Evolutionary conservation across 2,113 vertebrate genomes (phyloP).

Genomic region (Pipa parva): DNA sequence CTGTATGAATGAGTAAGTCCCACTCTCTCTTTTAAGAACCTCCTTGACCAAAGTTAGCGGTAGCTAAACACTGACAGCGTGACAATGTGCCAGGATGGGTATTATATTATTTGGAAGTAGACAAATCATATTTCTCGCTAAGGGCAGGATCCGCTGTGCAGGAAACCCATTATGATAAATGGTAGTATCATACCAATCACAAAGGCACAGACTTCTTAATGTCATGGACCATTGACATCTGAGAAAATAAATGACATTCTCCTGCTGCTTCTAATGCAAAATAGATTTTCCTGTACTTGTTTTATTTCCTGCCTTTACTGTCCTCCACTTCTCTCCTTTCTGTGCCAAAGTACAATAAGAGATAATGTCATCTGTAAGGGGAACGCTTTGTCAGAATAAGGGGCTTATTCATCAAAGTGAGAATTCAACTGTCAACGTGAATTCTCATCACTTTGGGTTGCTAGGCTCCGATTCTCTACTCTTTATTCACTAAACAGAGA

Average conservation of each 20-base stretch:
- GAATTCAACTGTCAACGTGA: too few species aligned
- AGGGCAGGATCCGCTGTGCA: not conserved
- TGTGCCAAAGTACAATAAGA: not conserved
- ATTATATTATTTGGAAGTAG: constrained; percentile 24
- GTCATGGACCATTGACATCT: constrained; percentile 30
- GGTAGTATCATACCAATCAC: constrained; percentile 18
- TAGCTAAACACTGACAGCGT: constrained; percentile 6
- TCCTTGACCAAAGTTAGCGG: too few species aligned
- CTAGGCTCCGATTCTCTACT: too few species aligned
- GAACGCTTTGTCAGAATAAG: too few species aligned
- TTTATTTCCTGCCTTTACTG: not conserved
- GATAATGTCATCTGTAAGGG: too few species aligned
- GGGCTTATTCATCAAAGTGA: too few species aligned
- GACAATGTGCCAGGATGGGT: not conserved
- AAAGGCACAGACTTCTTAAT: constrained; percentile 25
- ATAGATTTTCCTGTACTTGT: not conserved
- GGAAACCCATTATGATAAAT: constrained; percentile 30
- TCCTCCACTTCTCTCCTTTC: not conserved
- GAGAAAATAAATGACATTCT: constrained; percentile 26
- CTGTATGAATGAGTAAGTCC: too few species aligned
- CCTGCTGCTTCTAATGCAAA: constrained; percentile 20
- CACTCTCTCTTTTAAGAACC: too few species aligned
- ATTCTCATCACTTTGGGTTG: too few species aligned
- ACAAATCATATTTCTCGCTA: constrained; percentile 26
- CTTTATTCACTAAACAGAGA: too few species aligned